Evolutionary conservation across 1,140 invertebrate genomes (phyloP).

Genomic region (Caenorhabditis latens): DNA sequence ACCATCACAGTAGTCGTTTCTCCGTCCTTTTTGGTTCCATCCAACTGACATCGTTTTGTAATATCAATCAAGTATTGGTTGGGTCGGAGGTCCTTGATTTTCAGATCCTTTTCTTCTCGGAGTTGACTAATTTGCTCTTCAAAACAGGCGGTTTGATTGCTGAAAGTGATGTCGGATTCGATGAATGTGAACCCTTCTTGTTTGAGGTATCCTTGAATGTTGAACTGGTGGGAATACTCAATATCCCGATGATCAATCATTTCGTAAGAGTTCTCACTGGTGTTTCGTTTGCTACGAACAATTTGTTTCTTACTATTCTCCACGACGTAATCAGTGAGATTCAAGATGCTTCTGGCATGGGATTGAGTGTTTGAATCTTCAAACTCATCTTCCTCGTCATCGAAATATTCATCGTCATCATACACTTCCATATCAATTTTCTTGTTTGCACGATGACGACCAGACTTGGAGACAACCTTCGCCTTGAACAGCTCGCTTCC

Average conservation of each 20-base stretch:
- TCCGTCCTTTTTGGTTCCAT: background rate
- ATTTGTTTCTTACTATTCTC: background rate
- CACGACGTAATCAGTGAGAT: background rate
- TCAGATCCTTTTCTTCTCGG: background rate
- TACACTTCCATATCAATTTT: conserved; percentile 22
- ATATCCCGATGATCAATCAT: background rate
- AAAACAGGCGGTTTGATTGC: background rate
- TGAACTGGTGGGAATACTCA: conserved; percentile 1
- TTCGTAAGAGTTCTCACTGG: background rate
- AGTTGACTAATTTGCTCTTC: conserved; percentile 23
- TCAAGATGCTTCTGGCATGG: background rate
- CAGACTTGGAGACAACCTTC: background rate
- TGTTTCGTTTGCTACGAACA: background rate
- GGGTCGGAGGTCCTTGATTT: conserved; percentile 18
- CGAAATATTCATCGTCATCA: background rate
- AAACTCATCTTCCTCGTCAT: conserved; percentile 5
- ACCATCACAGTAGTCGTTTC: conserved; percentile 26
- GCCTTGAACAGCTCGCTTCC: conserved; percentile 10
- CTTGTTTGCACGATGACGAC: background rate
- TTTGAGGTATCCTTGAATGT: conserved; percentile 15
- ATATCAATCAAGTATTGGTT: conserved; percentile 32
- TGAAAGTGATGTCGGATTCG: background rate
- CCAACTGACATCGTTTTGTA: background rate
- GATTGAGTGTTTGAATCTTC: background rate
- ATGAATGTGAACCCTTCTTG: conserved; percentile 25